Percentiles rank a stretch among this genome's conserved stretches.
phyloP scores from a whole-genome alignment of 2,888 invertebrate species.

The Melanotus villosus region DNA sequence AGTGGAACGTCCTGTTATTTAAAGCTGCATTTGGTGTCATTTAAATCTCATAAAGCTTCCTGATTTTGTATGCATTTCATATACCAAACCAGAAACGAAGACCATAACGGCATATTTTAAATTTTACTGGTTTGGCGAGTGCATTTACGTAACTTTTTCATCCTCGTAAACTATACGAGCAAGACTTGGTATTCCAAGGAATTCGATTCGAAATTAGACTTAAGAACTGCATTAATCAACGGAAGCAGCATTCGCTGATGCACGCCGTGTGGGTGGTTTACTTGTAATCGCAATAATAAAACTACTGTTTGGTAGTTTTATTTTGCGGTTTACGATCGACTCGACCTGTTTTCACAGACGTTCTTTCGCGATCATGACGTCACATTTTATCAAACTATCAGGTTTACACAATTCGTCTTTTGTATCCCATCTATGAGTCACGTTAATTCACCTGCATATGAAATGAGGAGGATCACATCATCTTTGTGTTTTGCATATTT shows the following conservation, averaged over 20 bases:
- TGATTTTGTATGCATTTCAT: slow-evolving; percentile 5
- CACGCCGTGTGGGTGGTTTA: neutral
- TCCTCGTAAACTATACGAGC: neutral
- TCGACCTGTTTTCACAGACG: slow-evolving; percentile 1
- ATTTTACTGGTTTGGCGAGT: neutral
- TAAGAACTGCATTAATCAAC: slow-evolving; percentile 6
- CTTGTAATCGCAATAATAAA: slow-evolving; percentile 5
- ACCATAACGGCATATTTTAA: neutral
- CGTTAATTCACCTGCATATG: slow-evolving; percentile 20
- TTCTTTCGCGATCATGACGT: slow-evolving; percentile 19
- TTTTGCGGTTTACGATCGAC: slow-evolving; percentile 11
- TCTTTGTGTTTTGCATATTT: slow-evolving; percentile 10
- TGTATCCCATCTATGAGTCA: slow-evolving; percentile 1
- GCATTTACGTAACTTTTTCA: neutral
- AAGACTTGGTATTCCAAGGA: neutral
- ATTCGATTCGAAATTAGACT: neutral
- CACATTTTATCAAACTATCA: slow-evolving; percentile 9
- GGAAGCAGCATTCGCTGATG: neutral
- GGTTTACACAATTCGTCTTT: slow-evolving; percentile 4
- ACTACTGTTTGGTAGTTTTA: slow-evolving; percentile 10
- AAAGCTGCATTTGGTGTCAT: neutral
- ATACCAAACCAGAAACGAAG: neutral
- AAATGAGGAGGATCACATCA: slow-evolving; percentile 6
- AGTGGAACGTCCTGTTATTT: neutral
- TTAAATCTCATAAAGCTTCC: neutral